Base-by-base conservation (phyloP, 2,888 invertebrate species). In the Mythimna ferrago region DNA sequence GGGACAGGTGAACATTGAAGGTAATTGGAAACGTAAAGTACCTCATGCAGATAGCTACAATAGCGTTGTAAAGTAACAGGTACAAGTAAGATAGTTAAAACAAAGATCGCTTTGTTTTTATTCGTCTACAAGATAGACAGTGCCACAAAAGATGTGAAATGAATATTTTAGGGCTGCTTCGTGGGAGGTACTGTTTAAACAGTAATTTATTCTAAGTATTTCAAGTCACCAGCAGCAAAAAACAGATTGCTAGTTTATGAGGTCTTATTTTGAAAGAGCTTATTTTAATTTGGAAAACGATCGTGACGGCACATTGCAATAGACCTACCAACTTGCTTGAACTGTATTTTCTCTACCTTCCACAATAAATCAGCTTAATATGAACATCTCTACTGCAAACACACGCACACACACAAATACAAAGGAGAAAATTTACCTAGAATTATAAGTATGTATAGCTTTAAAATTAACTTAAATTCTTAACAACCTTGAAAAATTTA, bases 241-340 rank as follows among this genome's bases (percentile, higher is more conserved):
- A 91, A 93, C 93, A 94, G 93, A 92, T 93, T 93, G 92, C 92
- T 94, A 93, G 92, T 90, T 87, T 83, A 84, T 74, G 67, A 71
- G 79, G 78, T 79, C 73, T 56, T 44, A 6, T 68, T 63, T 35
- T 54, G 32, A 10, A 60, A 44, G n/a, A 60, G 35, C 35, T 71
- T 53, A 38, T 14, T 62, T 69, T 10, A 70, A 65, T 16, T 66
- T 53, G 65, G 35, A 56, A 79, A 88, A 92, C 92, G 94, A 94
- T 92, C 94, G 94, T 94, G 82, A 93, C 93, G 94, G 94, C 93
- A 93, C 92, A 79, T 83, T 76, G 82, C 82, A 78, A 35, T 51
- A 63, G 6, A 58, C 14, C 35, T 69, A 19, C 41, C 6, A 19
- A 41, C 6, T 9, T 51, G 10, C 56, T 58, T 11, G 41, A 44